Evolutionary conservation across 2,888 invertebrate genomes (phyloP), one percentile per base, ranked within the genome.

Genomic region (Neuroscelio doddi): DNA sequence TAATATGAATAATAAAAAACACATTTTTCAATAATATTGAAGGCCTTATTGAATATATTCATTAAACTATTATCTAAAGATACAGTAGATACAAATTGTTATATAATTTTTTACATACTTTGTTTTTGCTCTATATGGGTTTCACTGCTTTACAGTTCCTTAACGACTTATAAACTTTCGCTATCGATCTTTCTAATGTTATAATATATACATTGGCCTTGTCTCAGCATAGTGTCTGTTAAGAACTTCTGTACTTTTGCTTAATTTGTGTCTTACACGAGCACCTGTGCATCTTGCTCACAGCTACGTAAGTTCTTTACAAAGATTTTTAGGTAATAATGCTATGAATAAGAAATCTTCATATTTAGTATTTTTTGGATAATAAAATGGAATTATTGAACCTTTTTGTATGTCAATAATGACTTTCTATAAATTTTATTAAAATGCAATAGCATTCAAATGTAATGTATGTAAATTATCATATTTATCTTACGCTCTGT

Each of bases 281-380:
- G 49, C 62, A 62, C 66, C 62, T 66, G 61, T 46, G 66, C 51
- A 27, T 53, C 49, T 24, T 30, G 41, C 26, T 41, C 52, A n/a
- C n/a, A 66, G 55, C 58, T 55, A 16, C 50, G 10, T 16, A 57
- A 57, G 49, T 66, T 62, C 42, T 16, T 36, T 39, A 39, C 46
- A 46, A 63, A 67, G 59, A 58, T 67, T 58, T 16, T 14, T 17
- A 26, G 44, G 44, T 67, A 58, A 67, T 67, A 67, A 67, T 58
- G 53, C 53, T 27, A 46, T 39, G 45, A 57, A 58, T 45, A 29
- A 42, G 45, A 16, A 30, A 24, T 24, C 32, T 34, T 46, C 9
- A 30, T 24, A n/a, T 32, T n/a, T n/a, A n/a, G n/a, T n/a, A n/a
- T n/a, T n/a, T n/a, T n/a, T n/a, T n/a, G n/a, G n/a, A n/a, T n/a